Evolutionary conservation across 2,888 invertebrate genomes (phyloP).

Genomic region (Hydroisotoma schaefferi): DNA sequence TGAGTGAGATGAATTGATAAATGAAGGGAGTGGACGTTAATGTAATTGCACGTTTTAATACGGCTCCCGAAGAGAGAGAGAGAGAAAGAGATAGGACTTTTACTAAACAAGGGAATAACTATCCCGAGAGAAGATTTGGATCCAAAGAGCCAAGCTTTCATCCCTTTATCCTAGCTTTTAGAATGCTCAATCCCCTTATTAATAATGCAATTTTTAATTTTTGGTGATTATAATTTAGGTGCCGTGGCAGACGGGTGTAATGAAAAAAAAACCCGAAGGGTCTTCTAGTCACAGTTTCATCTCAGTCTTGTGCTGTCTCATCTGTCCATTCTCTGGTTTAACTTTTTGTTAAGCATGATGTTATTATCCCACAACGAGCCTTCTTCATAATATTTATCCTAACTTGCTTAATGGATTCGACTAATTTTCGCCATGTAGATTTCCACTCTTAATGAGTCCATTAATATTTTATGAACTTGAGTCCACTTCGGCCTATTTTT

Average conservation of each 20-base stretch:
- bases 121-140: background rate
- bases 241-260: conserved; percentile 9
- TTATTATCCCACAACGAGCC: conserved; percentile 6
- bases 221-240: conserved; percentile 43
- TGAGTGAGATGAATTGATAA: conserved; percentile 17
- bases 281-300: background rate
- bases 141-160: background rate
- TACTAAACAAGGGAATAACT: no score
- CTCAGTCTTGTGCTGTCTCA: background rate
- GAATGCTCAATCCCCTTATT: conserved; percentile 26
- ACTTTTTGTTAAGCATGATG: conserved; percentile 16
- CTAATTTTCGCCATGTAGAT: conserved; percentile 45
- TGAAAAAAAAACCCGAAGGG: conserved; percentile 16
- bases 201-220: conserved; percentile 49
- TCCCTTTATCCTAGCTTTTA: background rate
- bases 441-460: conserved; percentile 44
- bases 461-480: conserved; percentile 46
- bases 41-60: conserved; percentile 16
- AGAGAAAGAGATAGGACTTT: no score
- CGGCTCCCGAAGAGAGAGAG: no score
- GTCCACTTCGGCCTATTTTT: conserved; percentile 8
- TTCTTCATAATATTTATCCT: conserved; percentile 13
- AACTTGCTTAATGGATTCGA: conserved; percentile 44
- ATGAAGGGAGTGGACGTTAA: conserved; percentile 14
- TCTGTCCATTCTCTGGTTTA: conserved; percentile 17